Evolutionary conservation across 2,797 vertebrate species (phyloP), one percentile per base, ranked within the genome.

Genomic region (Cryptoblepharus egeriae): DNA sequence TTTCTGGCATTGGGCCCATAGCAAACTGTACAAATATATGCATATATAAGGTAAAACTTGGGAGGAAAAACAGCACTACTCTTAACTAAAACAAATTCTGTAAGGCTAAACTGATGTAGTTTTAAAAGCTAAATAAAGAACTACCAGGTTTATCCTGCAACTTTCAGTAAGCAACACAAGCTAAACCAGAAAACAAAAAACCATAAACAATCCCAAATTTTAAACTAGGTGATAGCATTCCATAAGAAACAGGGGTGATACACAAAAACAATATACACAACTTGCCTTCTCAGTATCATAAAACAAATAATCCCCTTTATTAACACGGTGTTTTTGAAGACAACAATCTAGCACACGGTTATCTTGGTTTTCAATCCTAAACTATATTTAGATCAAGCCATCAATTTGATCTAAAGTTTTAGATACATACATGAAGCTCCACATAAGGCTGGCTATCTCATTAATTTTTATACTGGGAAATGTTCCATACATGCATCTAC

Each of bases 1-100:
- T 22, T 82, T 15, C 52, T 1, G 58, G 73, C 58, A 22, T 32
- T 22, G 20, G 78, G 42, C 39, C 15, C 67, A 13, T 6, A n/a
- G 57, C 2, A 26, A 0, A 22, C 26, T 7, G 24, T 28, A 15
- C 28, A 0, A 0, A 6, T 55, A 63, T 3, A 64, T 57, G 22
- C 42, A 83, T 42, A 73, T 18, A 42, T 8, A n/a, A 10, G 11
- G 18, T 68, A 32, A 24, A 68, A 37, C 37, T 11, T 42, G 8
- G 2, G 7, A 26, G 2, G 6, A 11, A 55, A 15, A 63, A 45
- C 12, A 49, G 15, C 22, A 57, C 5, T n/a, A 16, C 3, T 37
- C 13, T 42, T 37, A 61, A 20, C 28, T 1, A 0, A 24, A 28
- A 35, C 60, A 76, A n/a, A n/a, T n/a, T n/a, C n/a, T n/a, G n/a